Evolutionary conservation across 2,888 invertebrate species (phyloP).

Genomic region (Drosophila anomalipes): DNA sequence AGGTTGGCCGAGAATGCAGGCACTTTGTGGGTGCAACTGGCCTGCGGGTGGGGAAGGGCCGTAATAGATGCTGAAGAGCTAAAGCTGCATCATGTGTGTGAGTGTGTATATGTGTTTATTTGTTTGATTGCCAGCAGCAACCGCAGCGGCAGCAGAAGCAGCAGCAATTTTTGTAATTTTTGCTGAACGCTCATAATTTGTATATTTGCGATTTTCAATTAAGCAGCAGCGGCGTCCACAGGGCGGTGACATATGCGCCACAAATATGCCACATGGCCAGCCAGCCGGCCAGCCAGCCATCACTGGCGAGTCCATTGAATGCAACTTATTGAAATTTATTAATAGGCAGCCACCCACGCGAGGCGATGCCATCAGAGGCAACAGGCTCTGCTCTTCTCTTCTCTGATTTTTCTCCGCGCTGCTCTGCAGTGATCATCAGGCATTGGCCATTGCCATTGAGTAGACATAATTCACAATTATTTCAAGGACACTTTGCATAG

Average conservation of each 20-base stretch:
- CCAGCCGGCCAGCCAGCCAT: slow-evolving; percentile 14
- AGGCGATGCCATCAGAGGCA: slow-evolving; percentile 19
- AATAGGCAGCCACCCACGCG: slow-evolving; percentile 72
- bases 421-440: background rate
- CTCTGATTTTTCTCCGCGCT: background rate
- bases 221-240: slow-evolving; percentile 49
- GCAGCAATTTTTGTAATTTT: slow-evolving; percentile 18
- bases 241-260: slow-evolving; percentile 77
- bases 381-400: slow-evolving; percentile 1
- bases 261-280: slow-evolving; percentile 76
- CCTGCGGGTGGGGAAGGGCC: background rate
- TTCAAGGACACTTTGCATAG: slow-evolving; percentile 82
- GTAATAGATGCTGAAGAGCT: background rate
- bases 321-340: slow-evolving; percentile 79
- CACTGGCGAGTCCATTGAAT: slow-evolving; percentile 61
- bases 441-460: slow-evolving; percentile 57
- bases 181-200: slow-evolving; percentile 71
- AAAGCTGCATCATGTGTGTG: slow-evolving; percentile 16
- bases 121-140: slow-evolving; percentile 70
- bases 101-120: slow-evolving; percentile 66
- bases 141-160: background rate
- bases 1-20: slow-evolving; percentile 72
- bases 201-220: slow-evolving; percentile 78
- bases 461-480: slow-evolving; percentile 84
- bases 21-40: slow-evolving; percentile 17